phyloP scores from a whole-genome alignment of 2,797 vertebrate species.

The Aldrovandia affinis region DNA sequence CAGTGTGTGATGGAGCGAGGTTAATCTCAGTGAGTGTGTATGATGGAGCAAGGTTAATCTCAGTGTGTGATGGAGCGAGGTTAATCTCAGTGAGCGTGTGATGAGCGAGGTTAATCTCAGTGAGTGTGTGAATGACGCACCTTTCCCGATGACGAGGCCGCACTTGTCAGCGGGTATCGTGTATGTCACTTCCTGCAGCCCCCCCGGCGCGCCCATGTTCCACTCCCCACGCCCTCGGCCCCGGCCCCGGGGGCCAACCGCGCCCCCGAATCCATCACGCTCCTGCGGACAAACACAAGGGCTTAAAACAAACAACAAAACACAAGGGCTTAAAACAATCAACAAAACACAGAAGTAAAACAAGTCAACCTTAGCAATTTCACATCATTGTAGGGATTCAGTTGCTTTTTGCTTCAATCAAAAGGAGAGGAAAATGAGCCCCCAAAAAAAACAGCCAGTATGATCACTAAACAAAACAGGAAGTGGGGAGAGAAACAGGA shows the following conservation, averaged over 20 bases:
- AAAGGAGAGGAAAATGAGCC: too few relatives aligned
- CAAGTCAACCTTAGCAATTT: too few relatives aligned
- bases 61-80: too few relatives aligned
- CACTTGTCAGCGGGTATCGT: conserved; percentile 96
- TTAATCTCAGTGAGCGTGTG: too few relatives aligned
- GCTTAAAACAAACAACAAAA: conserved; percentile 12
- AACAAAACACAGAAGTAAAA: too few relatives aligned
- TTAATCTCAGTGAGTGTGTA: too few relatives aligned
- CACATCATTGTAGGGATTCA: too few relatives aligned
- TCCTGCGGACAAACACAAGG: conserved; percentile 72
- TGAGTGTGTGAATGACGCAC: conserved; percentile 60
- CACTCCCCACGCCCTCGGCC: conserved; percentile 87
- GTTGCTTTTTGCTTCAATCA: too few relatives aligned
- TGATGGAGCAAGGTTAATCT: too few relatives aligned
- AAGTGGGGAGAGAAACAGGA: background rate
- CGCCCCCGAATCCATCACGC: conserved; percentile 88
- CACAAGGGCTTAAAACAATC: background rate
- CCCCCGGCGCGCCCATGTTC: conserved; percentile 81
- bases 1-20: too few relatives aligned
- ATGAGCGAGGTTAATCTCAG: too few relatives aligned
- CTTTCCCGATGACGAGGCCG: conserved; percentile 97
- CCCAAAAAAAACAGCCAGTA: too few relatives aligned
- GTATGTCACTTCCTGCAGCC: conserved; percentile 94
- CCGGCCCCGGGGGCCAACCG: conserved; percentile 80
- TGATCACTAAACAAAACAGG: background rate